Percentiles rank a stretch among this genome's conserved stretches.
Conservation (phyloP, 2,113 vertebrate genomes). For the Actenoides hombroni region DNA sequence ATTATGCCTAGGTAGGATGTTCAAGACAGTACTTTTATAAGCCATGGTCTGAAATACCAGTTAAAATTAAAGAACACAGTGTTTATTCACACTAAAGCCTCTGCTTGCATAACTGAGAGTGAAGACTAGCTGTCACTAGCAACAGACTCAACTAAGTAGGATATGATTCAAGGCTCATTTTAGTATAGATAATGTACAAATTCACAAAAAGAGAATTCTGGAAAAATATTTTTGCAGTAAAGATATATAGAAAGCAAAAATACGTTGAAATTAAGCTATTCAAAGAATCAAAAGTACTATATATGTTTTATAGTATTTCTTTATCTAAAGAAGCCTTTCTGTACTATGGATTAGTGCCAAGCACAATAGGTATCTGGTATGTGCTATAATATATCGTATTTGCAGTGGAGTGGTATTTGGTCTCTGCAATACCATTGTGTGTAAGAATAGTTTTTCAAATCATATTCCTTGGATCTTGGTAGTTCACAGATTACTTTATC, state of each 20-base stretch:
- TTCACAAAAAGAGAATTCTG: background rate
- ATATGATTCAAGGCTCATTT: background rate
- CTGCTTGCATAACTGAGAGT: background rate
- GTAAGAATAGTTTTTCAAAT: background rate
- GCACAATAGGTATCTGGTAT: background rate
- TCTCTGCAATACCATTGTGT: background rate
- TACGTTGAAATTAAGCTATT: background rate
- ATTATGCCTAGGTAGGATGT: background rate
- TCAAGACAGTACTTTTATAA: background rate
- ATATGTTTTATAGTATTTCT: background rate
- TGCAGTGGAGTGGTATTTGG: background rate
- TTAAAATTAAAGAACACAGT: background rate
- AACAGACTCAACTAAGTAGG: background rate
- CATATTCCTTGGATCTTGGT: too few relatives aligned
- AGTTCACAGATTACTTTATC: too few relatives aligned
- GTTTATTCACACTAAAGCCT: background rate
- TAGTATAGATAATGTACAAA: background rate
- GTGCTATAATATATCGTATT: background rate
- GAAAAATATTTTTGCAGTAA: background rate
- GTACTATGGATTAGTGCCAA: background rate
- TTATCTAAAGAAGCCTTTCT: background rate
- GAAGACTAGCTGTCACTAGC: background rate
- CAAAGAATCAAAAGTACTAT: background rate
- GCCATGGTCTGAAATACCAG: background rate
- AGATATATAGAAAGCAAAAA: background rate